A percentile compares a stretch with the other conserved stretches of the same genome.
These are phyloP conservation scores for Morpho achilles DNA, from an alignment of 2,888 invertebrate species.

Conservation along the genomic window DNA sequence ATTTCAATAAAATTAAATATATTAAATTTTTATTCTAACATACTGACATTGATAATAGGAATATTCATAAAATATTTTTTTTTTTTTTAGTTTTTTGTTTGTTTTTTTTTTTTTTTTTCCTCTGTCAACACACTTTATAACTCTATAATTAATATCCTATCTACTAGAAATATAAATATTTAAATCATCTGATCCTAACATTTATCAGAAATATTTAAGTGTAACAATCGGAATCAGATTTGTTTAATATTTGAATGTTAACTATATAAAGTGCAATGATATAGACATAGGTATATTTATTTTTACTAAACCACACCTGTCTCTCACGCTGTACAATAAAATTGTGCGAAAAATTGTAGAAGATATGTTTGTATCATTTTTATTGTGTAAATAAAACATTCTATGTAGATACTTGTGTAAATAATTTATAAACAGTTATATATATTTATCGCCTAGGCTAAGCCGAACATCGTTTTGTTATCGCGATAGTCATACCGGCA, in stretches of 20 bases:
- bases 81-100: background rate
- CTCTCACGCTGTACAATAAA: constrained; percentile 10
- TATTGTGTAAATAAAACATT: constrained; percentile 1
- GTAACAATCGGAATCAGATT: background rate
- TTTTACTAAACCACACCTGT: background rate
- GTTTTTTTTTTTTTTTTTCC: constrained; percentile 5
- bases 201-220: background rate
- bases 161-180: constrained; percentile 1
- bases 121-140: background rate
- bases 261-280: constrained; percentile 1
- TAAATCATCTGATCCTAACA: constrained; percentile 1
- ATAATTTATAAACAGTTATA: constrained; percentile 1
- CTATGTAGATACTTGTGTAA: constrained; percentile 7
- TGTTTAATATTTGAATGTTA: background rate
- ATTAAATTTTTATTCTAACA: background rate
- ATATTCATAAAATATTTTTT: constrained; percentile 1
- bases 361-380: constrained; percentile 12
- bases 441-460: background rate
- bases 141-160: constrained; percentile 1
- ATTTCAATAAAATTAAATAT: constrained; percentile 1
- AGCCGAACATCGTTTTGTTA: background rate
- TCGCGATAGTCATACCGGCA: background rate
- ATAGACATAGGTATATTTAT: background rate
- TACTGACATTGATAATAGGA: constrained; percentile 3
- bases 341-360: constrained; percentile 19